Evolutionary conservation across 2,888 invertebrate genomes (phyloP).

Genomic region (Drosophila phalerata): DNA sequence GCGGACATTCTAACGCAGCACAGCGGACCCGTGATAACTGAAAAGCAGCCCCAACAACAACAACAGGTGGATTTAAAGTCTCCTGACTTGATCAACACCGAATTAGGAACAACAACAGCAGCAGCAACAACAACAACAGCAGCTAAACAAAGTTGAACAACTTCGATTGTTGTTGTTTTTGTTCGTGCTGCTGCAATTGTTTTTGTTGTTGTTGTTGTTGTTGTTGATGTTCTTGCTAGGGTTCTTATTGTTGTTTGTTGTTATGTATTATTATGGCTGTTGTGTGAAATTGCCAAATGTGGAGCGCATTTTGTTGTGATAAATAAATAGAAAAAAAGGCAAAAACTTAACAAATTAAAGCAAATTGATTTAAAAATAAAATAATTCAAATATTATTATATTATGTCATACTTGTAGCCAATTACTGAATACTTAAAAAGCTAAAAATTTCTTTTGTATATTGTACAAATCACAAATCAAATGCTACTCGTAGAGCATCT

Average conservation of each 20-base stretch:
- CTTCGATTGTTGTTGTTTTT: conserved; percentile 33
- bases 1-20: conserved; percentile 86
- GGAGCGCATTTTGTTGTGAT: conserved; percentile 84
- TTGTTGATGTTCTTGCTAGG: conserved; percentile 36
- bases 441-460: conserved; percentile 21
- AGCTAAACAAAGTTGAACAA: conserved; percentile 68
- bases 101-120: conserved; percentile 51
- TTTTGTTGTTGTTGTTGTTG: conserved; percentile 31
- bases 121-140: conserved; percentile 35
- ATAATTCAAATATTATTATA: conserved; percentile 46
- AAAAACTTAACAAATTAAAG: conserved; percentile 35
- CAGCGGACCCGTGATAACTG: conserved; percentile 51
- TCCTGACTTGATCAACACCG: conserved; percentile 58
- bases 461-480: conserved; percentile 63
- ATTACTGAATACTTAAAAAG: conserved; percentile 30
- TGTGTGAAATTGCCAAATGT: conserved; percentile 70
- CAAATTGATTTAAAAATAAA: conserved; percentile 27
- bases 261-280: conserved; percentile 45
- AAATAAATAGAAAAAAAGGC: conserved; percentile 63
- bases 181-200: conserved; percentile 17
- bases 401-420: conserved; percentile 57
- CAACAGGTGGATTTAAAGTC: conserved; percentile 60
- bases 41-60: conserved; percentile 59
- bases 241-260: conserved; percentile 32
- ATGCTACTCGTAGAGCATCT: conserved; percentile 49